Base-by-base conservation (phyloP, 2,888 invertebrate species). In the Cryptus viduatorius region DNA sequence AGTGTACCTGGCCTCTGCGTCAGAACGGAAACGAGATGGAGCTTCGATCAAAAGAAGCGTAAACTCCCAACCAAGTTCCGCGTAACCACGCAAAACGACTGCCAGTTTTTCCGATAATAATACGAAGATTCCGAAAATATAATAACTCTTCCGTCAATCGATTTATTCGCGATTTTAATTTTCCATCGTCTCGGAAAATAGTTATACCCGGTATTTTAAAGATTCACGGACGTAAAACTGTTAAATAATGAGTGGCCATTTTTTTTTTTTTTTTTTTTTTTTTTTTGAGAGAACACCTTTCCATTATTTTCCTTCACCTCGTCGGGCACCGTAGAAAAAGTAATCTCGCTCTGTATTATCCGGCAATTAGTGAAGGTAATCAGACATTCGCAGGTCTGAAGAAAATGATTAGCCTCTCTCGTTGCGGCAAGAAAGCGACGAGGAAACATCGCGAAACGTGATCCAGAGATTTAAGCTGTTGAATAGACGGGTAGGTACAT, bases 81-180 rank as follows among this genome's bases (percentile, higher is more conserved):
- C 59, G 59, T 56, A 14, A 14, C 37, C 37, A 31, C 76, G 50
- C 56, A 50, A 31, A 64, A 61, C 78, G 78, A 61, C 77, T 78
- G 82, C 72, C 53, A 64, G 65, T 71, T 83, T 76, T 80, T 67
- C 79, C 79, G 64, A 83, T 79, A 79, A 79, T 71, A 82, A 68
- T 65, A 59, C 59, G 73, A 67, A 72, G 50, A 77, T 64, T 56
- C 10, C 73, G 78, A 37, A 37, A 37, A 79, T 78, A 78, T 82
- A 78, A 78, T 72, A 64, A 78, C 24, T 72, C 48, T 71, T 79
- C 56, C 5, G n/a, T 19, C 42, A n/a, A 75, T 44, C 69, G 64
- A 79, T 75, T 75, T 56, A 56, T 65, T 53, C 46, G 69, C n/a
- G 75, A 42, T 31, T 71, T 71, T 68, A 37, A 8, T 61, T 71